Base-by-base conservation (phyloP, 2,888 invertebrate species). In the Lithophane leautieri region DNA sequence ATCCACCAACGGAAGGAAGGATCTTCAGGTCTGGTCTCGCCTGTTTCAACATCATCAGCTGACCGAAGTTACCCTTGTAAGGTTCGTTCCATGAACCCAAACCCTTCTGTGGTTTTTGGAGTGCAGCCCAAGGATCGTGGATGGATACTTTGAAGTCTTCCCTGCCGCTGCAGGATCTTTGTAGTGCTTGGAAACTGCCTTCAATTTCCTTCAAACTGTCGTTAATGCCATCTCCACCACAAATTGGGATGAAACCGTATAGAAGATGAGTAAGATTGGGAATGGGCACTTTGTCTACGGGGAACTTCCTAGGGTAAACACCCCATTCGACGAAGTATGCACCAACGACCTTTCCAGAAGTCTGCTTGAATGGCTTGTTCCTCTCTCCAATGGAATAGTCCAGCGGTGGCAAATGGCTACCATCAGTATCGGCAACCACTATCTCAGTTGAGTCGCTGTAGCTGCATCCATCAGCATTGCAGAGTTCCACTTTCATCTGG, bases 291-390 rank as follows among this genome's bases (percentile, higher is more conserved):
- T 92, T 92, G 77, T 96, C 96, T 2, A 96, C 95, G 8, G 96
- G 96, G 90, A 95, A 96, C 83, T 95, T 95, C 58, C 96, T 94
- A 0, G 96, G 96, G 80, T 96, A 96, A 7, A 96, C 96, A 42
- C 96, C 96, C 96, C 96, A 96, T 90, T 96, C 96, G 1, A 96
- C 96, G 75, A 96, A 96, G 87, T 96, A 96, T 2, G 93, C 96
- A 42, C 95, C 96, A 7, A 96, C 90, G 3, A 96, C 96, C 87
- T 96, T 96, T 16, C 96, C 96, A 58, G 96, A 96, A 14, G 95
- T 95, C 85, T 96, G 96, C 85, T 96, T 96, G 88, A 95, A 96
- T 0, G 93, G 95, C 79, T 96, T 96, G 82, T 96, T 96, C 86
- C 91, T 95, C 73, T 96, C 96, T 62, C 93, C 95, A 66, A 96